Base-by-base conservation (phyloP, 2,888 invertebrate species). In the Nebria salina region DNA sequence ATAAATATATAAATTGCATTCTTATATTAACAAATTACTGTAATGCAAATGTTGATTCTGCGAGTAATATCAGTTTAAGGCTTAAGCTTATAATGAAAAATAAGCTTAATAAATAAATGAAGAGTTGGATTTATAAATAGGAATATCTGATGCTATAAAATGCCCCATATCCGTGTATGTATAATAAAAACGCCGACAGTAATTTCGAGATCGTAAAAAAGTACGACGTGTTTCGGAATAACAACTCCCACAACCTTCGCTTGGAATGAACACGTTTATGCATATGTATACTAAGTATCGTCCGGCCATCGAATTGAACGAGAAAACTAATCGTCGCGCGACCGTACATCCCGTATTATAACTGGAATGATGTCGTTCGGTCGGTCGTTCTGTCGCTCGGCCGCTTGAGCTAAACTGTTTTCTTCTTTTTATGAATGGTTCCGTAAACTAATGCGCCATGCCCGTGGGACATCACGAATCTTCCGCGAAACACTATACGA, bases 391-490 rank as follows among this genome's bases (percentile, higher is more conserved):
- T 20, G 20, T 20, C 20, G 20, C 20, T 20, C 20, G 20, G 20
- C 20, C 20, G 20, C 20, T 20, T 20, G 20, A 8, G 54, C 11
- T 54, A 54, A 34, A 34, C 4, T 34, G 4, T 13, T 54, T 54
- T 54, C 13, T 54, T 54, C 54, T 20, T 70, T 70, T 66, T 66
- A 66, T 70, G 70, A 70, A 70, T 70, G 34, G 70, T 34, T 26
- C 20, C 20, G 70, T 84, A 83, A 82, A 77, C 83, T 85, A 85
- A 85, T 85, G 84, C 85, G 85, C 82, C 79, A 82, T 83, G 83
- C 81, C 81, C 83, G 83, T 85, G 85, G 84, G 84, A 85, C 85
- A 85, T 83, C 84, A 84, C 83, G 84, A 77, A 78, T 83, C 84
- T 85, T 85, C 85, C 84, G 83, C 85, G 85, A 85, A 85, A 72